Evolutionary conservation across 2,113 vertebrate genomes (phyloP), one percentile per base, ranked within the genome.

Genomic region (Ailuropoda melanoleuca): DNA sequence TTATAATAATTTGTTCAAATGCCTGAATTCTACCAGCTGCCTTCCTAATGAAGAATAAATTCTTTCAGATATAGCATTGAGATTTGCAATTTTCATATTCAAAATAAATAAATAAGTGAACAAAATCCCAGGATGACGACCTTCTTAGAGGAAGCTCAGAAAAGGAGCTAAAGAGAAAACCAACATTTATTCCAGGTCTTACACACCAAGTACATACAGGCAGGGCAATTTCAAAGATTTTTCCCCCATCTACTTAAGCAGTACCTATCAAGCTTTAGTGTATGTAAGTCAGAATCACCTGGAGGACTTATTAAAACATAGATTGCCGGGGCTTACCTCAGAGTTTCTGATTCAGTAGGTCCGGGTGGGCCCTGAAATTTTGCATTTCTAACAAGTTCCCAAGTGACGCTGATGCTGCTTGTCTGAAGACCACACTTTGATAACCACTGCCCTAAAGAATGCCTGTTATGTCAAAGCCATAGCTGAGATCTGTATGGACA

Each of bases 1-100:
- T 78, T 90, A 78, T 56, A 94, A 53, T 58, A 66, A 58, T 86
- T 88, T 72, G 46, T 95, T 89, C 83, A 90, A 93, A 95, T 46
- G n/a, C 53, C 23, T 82, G 0, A 26, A 58, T 55, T 95, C 64
- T 95, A 83, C 48, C 26, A 95, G 64, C 77, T 92, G 43, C 43
- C 62, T 92, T 58, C 58, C 50, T 62, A 90, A 75, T 18, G 84
- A 86, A 92, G 58, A 91, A 89, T 48, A 88, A 92, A 80, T 86
- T 58, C 75, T 55, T 97, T 85, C 29, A 66, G 29, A 96, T 85
- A 91, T 10, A 93, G 26, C 48, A 92, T 5, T 91, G 72, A 91
- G 17, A 19, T 39, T 87, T 90, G 13, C 18, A 74, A 95, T 75
- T 62, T 46, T 84, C 7, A 70, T 24, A 80, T 56, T 94, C 50